Conservation (phyloP, 2,113 vertebrate species). For the Spea bombifrons region DNA sequence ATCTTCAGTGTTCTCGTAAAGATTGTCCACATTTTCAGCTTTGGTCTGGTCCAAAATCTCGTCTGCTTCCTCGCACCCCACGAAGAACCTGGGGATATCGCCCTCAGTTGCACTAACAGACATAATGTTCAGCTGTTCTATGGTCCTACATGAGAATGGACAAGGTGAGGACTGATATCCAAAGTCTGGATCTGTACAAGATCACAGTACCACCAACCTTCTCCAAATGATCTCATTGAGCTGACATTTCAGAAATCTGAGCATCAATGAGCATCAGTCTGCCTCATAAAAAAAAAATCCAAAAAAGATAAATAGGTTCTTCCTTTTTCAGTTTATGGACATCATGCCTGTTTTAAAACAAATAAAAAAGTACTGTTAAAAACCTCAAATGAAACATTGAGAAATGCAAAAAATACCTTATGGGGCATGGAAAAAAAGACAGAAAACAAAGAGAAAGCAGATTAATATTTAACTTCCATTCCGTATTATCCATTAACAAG, state of each 20-base stretch:
- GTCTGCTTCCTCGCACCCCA: constrained; percentile 78
- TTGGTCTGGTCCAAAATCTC: constrained; percentile 65
- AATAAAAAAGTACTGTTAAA: too few relatives aligned
- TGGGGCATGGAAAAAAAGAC: too few relatives aligned
- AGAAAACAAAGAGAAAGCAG: too few relatives aligned
- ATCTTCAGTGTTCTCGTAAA: constrained; percentile 78
- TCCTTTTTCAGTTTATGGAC: constrained; percentile 32
- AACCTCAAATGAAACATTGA: too few relatives aligned
- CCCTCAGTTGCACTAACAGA: constrained; percentile 67
- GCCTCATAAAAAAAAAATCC: background rate
- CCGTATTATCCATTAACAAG: too few relatives aligned
- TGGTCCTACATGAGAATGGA: constrained; percentile 7
- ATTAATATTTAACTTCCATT: too few relatives aligned
- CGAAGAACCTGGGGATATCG: constrained; percentile 77
- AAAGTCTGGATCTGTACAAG: too few relatives aligned
- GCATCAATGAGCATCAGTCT: too few relatives aligned
- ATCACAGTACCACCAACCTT: too few relatives aligned
- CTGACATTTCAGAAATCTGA: too few relatives aligned
- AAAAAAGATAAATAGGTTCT: constrained; percentile 33
- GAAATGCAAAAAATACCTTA: too few relatives aligned
- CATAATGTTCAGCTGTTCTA: constrained; percentile 51
- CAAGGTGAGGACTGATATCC: background rate
- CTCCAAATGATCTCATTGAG: too few relatives aligned
- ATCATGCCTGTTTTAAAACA: constrained; percentile 47
- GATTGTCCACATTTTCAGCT: constrained; percentile 69